Evolutionary conservation across 2,113 vertebrate species (phyloP).

Genomic region (Chiloscyllium plagiosum): DNA sequence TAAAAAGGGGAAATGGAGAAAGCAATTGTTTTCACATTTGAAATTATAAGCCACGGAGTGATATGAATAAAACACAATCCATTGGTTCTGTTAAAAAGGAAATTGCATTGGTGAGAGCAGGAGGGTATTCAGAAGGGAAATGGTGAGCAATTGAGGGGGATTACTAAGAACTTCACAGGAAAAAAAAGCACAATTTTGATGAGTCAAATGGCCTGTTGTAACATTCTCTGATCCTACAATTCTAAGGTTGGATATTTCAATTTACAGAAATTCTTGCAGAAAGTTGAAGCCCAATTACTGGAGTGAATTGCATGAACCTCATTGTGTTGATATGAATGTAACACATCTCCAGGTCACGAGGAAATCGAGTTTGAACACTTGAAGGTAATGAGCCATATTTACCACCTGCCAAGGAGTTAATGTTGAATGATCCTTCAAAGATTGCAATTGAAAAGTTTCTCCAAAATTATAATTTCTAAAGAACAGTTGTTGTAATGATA

Average conservation of each 20-base stretch:
- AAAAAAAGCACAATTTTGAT: not conserved
- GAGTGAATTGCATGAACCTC: not conserved
- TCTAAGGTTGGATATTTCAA: not conserved
- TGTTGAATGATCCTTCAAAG: not conserved
- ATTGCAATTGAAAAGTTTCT: conserved; percentile 5
- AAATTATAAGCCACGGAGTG: not conserved
- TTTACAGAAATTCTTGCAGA: not conserved
- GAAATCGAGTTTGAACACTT: not conserved
- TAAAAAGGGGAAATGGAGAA: not conserved
- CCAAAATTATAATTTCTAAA: not conserved
- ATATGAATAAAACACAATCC: not conserved
- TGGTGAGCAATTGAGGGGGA: not conserved
- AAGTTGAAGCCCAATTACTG: not conserved
- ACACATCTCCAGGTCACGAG: not conserved
- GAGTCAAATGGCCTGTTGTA: not conserved
- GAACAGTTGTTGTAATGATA: not conserved
- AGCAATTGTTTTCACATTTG: not conserved
- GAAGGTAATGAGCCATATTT: not conserved
- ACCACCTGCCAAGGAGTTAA: not conserved
- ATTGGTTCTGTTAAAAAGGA: not conserved
- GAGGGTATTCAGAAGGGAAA: not conserved
- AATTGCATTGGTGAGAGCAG: not conserved
- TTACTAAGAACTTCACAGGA: not conserved
- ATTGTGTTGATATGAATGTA: not conserved
- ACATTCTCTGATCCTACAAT: not conserved